Evolutionary conservation across 2,797 vertebrate species (phyloP), one percentile per base, ranked within the genome.

Genomic region (Schizopygopsis pylzovi): DNA sequence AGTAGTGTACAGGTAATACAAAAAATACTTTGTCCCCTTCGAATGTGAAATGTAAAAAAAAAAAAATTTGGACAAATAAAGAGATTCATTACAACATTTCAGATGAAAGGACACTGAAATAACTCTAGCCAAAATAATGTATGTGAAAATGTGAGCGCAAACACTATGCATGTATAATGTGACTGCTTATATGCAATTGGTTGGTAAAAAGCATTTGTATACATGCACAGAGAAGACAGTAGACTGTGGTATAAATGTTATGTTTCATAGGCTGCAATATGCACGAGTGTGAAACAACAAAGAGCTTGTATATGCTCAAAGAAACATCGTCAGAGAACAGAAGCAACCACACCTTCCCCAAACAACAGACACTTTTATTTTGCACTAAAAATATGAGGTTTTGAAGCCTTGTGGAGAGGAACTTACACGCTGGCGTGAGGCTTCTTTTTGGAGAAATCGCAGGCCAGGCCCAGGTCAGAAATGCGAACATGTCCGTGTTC

Each of bases 391-490:
- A 79, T 25, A 59, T 8, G 4, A 71, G 25, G 83, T n/a, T 67
- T 56, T 79, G 59, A 61, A 52, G 1, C 6, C 22, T n/a, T 4
- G 6, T 41, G 39, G 25, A 59, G 52, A 72, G 77, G 43, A 41
- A 91, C 86, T 97, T 85, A 99, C 98, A 99, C 98, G 0, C 98
- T 99, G 77, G 98, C 98, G 1, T 99, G 98, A 0, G 98, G 98
- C 92, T 99, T 99, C 95, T 99, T 99, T 89, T 98, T 99, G 89
- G 98, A 99, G 88, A 99, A 99, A 92, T 99, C 98, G 12, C 98
- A 99, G 79, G 98, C 98, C 75, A 99, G 96, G 6, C 98, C 98
- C 4, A 99, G 96, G 92, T 99, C 98, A 0, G 98, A 99, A 94
- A 99, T 99, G 76, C 98, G 96, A 39, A 98, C 97, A 0, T 99